Percentiles rank a stretch among this genome's conserved stretches.
Conservation (phyloP, 2,888 invertebrate species). For the Tubulanus polymorphus region DNA sequence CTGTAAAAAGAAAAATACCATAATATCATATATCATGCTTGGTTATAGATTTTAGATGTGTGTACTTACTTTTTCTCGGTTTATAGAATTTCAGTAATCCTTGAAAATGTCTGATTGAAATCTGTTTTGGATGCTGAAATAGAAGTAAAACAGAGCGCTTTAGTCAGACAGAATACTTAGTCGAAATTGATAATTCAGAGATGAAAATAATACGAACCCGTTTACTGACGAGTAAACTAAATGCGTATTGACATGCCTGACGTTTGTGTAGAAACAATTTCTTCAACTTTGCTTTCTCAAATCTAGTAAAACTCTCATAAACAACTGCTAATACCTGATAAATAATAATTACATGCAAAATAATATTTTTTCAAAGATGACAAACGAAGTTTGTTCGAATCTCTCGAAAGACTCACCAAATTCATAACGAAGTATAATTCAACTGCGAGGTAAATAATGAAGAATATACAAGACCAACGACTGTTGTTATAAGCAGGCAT, state of each 20-base stretch:
- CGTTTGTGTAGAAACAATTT: constrained; percentile 77
- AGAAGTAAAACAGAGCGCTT: constrained; percentile 6
- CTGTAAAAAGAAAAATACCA: constrained; percentile 52
- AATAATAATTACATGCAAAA: not conserved
- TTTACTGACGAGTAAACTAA: constrained; percentile 73
- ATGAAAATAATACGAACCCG: constrained; percentile 53
- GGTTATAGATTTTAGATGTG: not conserved
- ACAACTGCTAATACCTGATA: constrained; percentile 80
- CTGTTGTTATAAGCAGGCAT: constrained; percentile 81
- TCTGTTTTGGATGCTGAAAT: constrained; percentile 60
- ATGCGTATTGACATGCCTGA: constrained; percentile 76
- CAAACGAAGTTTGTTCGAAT: not conserved
- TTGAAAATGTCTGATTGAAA: constrained; percentile 68
- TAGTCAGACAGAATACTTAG: not conserved
- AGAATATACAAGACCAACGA: constrained; percentile 80
- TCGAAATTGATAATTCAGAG: constrained; percentile 1
- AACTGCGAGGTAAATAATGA: constrained; percentile 78
- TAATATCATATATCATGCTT: not conserved
- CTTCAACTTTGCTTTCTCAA: constrained; percentile 80
- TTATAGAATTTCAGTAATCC: constrained; percentile 76
- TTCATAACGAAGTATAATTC: constrained; percentile 86
- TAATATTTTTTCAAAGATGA: not conserved
- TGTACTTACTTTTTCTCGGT: constrained; percentile 65
- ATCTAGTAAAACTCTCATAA: constrained; percentile 81
- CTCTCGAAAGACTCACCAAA: constrained; percentile 61